A percentile compares a stretch with the other conserved stretches of the same genome.
phyloP scores from a whole-genome alignment of 2,888 invertebrate genomes.

The Xanthia togata region DNA sequence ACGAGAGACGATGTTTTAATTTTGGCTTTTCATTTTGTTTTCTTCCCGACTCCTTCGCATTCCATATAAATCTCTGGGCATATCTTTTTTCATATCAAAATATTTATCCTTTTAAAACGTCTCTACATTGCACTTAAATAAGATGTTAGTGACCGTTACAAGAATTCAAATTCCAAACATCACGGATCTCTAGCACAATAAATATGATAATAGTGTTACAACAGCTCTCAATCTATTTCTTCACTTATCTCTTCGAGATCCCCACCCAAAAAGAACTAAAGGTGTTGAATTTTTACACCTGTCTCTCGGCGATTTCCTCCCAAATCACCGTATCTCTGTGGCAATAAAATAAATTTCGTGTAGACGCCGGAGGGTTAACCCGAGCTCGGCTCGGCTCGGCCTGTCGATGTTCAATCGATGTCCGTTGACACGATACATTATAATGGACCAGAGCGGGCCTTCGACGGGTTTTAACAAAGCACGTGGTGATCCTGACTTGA shows the following conservation, averaged over 20 bases:
- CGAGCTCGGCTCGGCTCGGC: slow-evolving; percentile 78
- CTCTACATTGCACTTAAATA: slow-evolving; percentile 71
- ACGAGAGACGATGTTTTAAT: slow-evolving; percentile 88
- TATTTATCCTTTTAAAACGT: slow-evolving; percentile 77
- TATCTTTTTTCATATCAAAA: slow-evolving; percentile 81
- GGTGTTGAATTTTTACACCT: slow-evolving; percentile 90
- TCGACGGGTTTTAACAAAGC: slow-evolving; percentile 89
- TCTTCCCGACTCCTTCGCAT: slow-evolving; percentile 78
- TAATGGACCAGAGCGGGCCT: slow-evolving; percentile 86
- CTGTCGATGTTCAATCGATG: slow-evolving; percentile 90
- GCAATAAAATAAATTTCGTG: slow-evolving; percentile 90
- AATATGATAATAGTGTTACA: slow-evolving; percentile 85
- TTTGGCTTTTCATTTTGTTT: slow-evolving; percentile 84
- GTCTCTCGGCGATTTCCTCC: slow-evolving; percentile 88
- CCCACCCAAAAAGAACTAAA: slow-evolving; percentile 84
- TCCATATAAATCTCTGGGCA: slow-evolving; percentile 81
- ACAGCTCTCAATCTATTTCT: slow-evolving; percentile 86
- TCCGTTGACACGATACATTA: slow-evolving; percentile 90
- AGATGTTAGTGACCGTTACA: slow-evolving; percentile 78
- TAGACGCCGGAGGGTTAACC: slow-evolving; percentile 89
- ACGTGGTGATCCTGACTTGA: slow-evolving; percentile 89
- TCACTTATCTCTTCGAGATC: slow-evolving; percentile 83
- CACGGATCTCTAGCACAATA: slow-evolving; percentile 80
- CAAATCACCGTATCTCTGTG: slow-evolving; percentile 89
- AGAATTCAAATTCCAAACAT: slow-evolving; percentile 79